Base-by-base conservation (phyloP, 2,113 vertebrate species). In the Xerus inauris region DNA sequence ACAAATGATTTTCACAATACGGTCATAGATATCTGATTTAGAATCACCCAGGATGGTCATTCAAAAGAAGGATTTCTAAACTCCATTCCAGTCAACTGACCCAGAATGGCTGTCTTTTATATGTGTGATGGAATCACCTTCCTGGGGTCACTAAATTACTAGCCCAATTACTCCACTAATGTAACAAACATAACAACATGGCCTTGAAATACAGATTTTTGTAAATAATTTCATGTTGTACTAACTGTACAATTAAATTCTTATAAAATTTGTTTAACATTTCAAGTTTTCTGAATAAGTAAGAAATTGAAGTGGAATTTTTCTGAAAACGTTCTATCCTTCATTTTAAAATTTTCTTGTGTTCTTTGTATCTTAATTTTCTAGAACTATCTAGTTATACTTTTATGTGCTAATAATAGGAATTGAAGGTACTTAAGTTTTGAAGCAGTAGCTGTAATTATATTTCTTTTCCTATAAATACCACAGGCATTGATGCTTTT, bases 381-480 rank as follows among this genome's bases (percentile, higher is more conserved):
- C 19, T 54, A 35, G 73, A 93, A 79, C 65, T 73, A 59, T 83
- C 67, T 88, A 81, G 72, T 94, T 73, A 88, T 93, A 95, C 49
- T 91, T 85, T 42, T 19, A 47, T 62, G 30, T 87, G 64, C 79
- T 97, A 98, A 96, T 97, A 98, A 98, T 88, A 98, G 96, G 83
- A 96, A 97, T 89, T 97, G 91, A 94, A 96, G 69, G 13, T 80
- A 97, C 98, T 98, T 98, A 82, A 81, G 64, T 97, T 97, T 97
- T 96, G 64, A 96, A 97, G 87, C 45, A 95, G 57, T 96, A 96
- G 73, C 89, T 97, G 92, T 93, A 98, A 98, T 98, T 97, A 97
- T 97, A 96, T 97, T 96, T 96, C 69, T 96, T 94, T 97, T 80
- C 83, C 94, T 96, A 96, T 97, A 98, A 98, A 98, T 98, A 98